A percentile compares a stretch with the other conserved stretches of the same genome.
Evolutionary conservation across 2,797 vertebrate species (phyloP).

Genomic region (Chrosomus eos): DNA sequence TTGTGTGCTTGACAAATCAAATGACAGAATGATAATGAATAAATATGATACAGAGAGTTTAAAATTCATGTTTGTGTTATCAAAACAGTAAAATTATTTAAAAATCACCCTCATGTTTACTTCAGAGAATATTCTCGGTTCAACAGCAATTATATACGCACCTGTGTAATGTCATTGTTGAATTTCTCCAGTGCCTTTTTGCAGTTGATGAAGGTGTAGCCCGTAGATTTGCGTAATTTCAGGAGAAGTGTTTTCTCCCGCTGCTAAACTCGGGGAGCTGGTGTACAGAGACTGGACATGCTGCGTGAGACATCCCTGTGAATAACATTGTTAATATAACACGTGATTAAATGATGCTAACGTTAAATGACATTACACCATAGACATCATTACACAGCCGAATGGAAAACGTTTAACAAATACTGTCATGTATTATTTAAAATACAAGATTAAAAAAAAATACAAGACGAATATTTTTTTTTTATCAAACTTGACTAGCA

Average conservation of each 20-base stretch:
- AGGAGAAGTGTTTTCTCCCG: constrained; percentile 84
- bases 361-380: background rate
- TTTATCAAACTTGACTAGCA: background rate
- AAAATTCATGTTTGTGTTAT: background rate
- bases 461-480: background rate
- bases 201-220: constrained; percentile 91
- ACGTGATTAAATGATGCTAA: background rate
- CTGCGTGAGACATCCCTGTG: constrained; percentile 63
- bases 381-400: background rate
- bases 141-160: no score
- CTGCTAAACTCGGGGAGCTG: constrained; percentile 67
- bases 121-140: no score
- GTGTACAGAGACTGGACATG: constrained; percentile 71
- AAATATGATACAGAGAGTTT: background rate
- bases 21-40: no score
- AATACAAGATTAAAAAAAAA: background rate
- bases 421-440: background rate
- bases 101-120: background rate
- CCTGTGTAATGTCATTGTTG: constrained; percentile 83
- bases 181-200: constrained; percentile 89
- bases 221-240: constrained; percentile 85
- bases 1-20: background rate
- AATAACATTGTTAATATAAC: background rate
- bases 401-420: background rate
- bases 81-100: background rate